These are phyloP conservation scores for Idris sp. DNA, from an alignment of 1,140 invertebrate genomes.

Conservation along the genomic window DNA sequence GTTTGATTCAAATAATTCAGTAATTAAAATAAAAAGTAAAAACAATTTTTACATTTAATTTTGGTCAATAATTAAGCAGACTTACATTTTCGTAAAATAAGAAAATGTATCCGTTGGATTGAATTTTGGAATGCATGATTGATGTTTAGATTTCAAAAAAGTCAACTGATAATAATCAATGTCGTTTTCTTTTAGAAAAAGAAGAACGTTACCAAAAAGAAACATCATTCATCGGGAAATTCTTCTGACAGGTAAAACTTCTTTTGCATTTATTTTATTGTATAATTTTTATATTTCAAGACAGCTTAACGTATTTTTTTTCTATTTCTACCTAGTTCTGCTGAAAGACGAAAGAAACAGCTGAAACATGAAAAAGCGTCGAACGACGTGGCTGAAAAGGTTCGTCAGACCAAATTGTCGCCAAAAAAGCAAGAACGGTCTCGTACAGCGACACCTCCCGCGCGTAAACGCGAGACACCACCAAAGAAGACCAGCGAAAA, in stretches of 20 bases:
- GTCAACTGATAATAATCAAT: slow-evolving; percentile 44
- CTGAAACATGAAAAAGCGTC: slow-evolving; percentile 61
- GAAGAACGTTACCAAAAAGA: slow-evolving; percentile 70
- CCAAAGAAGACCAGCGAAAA: slow-evolving; percentile 27
- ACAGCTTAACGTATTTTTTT: too few relatives aligned
- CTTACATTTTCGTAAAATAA: slow-evolving; percentile 59
- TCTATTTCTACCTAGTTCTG: too few relatives aligned
- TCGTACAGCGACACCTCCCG: slow-evolving; percentile 61
- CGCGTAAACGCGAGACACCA: slow-evolving; percentile 64
- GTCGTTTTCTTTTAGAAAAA: slow-evolving; percentile 75
- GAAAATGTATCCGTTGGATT: slow-evolving; percentile 57
- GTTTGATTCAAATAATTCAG: not conserved
- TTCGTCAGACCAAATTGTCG: slow-evolving; percentile 57
- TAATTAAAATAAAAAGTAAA: too few relatives aligned
- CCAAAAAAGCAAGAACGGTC: slow-evolving; percentile 63
- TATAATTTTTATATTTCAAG: slow-evolving; percentile 12
- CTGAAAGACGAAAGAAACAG: slow-evolving; percentile 69
- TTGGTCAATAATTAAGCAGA: slow-evolving; percentile 63
- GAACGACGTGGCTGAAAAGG: slow-evolving; percentile 60
- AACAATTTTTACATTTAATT: not conserved
- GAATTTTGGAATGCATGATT: slow-evolving; percentile 71
- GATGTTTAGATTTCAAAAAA: slow-evolving; percentile 61
- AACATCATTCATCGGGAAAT: slow-evolving; percentile 71
- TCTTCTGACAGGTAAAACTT: slow-evolving; percentile 69
- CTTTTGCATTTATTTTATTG: not conserved